phyloP scores from a whole-genome alignment of 2,113 vertebrate species.

The Arizona elegans region DNA sequence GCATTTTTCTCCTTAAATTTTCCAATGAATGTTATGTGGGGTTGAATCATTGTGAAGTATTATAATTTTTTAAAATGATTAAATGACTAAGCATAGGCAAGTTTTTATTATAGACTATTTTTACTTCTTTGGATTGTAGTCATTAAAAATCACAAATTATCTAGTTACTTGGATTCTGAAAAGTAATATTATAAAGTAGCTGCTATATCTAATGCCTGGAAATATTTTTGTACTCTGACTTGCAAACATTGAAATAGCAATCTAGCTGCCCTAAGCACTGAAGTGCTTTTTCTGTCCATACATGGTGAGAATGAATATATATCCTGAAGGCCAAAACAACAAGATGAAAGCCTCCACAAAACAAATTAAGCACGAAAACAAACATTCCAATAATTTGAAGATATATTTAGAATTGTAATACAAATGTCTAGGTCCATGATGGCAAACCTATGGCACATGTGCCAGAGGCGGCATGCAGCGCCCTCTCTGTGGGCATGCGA shows the following conservation, averaged over 20 bases:
- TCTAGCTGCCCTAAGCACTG: constrained; percentile 1
- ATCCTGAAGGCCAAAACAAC: neutral
- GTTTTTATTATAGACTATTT: constrained; percentile 48
- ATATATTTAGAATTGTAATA: constrained; percentile 39
- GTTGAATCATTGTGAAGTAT: constrained; percentile 60
- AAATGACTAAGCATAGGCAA: constrained; percentile 63
- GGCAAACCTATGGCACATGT: no score
- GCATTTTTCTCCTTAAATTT: constrained; percentile 48
- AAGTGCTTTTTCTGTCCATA: neutral
- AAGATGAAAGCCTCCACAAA: constrained; percentile 17
- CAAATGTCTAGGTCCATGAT: constrained; percentile 4
- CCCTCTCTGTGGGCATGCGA: no score
- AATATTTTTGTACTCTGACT: constrained; percentile 21
- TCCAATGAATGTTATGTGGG: constrained; percentile 48
- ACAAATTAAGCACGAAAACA: constrained; percentile 1
- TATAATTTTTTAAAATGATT: constrained; percentile 55
- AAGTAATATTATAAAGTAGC: constrained; percentile 29
- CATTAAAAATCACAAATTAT: constrained; percentile 54
- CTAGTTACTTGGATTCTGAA: constrained; percentile 52
- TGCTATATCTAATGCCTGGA: constrained; percentile 22
- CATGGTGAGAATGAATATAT: constrained; percentile 20
- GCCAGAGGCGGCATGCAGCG: no score
- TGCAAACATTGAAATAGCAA: constrained; percentile 26
- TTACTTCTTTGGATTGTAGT: constrained; percentile 42
- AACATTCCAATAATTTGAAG: constrained; percentile 26